phyloP scores from a whole-genome alignment of 2,888 invertebrate species.

The Belgica antarctica region DNA sequence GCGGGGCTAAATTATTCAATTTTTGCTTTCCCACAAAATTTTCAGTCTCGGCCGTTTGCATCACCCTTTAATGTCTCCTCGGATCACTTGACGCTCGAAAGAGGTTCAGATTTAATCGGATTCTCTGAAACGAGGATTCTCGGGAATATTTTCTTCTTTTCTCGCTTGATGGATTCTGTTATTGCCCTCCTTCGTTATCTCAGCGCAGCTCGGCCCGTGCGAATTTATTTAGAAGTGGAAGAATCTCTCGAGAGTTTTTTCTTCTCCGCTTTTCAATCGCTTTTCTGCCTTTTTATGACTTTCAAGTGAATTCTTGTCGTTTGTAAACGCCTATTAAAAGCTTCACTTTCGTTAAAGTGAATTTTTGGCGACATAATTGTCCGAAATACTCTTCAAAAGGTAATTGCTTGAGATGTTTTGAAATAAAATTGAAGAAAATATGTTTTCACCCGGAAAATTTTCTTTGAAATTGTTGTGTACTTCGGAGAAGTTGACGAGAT shows the following conservation, averaged over 20 bases:
- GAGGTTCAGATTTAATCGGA: slow-evolving; percentile 15
- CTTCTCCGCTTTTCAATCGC: neutral
- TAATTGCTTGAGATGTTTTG: slow-evolving; percentile 2
- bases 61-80: neutral
- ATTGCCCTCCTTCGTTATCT: neutral
- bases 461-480: neutral
- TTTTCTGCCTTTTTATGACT: neutral
- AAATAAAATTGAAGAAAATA: too few relatives aligned
- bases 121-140: neutral
- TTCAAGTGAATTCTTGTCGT: slow-evolving; percentile 10
- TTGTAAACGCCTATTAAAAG: slow-evolving; percentile 10
- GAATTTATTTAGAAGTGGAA: neutral
- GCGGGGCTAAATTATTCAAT: neutral
- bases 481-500: neutral
- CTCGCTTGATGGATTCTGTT: neutral
- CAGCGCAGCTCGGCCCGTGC: too few relatives aligned
- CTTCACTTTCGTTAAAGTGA: neutral
- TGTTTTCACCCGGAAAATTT: too few relatives aligned
- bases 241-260: slow-evolving; percentile 11
- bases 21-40: slow-evolving; percentile 3
- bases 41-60: too few relatives aligned
- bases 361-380: neutral
- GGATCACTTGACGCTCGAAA: neutral
- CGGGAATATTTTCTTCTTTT: slow-evolving; percentile 18
- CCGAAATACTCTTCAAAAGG: neutral